Percentiles rank a stretch among this genome's conserved stretches.
phyloP scores from a whole-genome alignment of 2,888 invertebrate species.

The Napeogenes sylphis region DNA sequence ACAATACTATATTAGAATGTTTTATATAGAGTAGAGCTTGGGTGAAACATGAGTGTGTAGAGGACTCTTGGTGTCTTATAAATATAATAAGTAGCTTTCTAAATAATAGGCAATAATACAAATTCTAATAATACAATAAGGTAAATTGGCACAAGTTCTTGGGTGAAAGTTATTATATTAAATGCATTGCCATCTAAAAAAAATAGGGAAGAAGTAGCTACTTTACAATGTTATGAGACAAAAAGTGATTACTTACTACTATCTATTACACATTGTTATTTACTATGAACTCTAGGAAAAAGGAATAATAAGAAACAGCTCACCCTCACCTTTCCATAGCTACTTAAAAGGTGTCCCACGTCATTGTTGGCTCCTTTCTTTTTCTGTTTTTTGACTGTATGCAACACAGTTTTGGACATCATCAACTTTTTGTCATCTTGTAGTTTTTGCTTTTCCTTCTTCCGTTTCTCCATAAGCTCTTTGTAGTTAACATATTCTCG shows the following conservation, averaged over 20 bases:
- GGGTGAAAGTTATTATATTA: too few species aligned
- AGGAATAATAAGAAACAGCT: background rate
- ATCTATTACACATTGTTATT: background rate
- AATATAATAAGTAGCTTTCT: too few species aligned
- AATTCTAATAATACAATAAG: too few species aligned
- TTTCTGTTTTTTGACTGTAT: constrained; percentile 73
- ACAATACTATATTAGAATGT: background rate
- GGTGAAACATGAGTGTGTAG: too few species aligned
- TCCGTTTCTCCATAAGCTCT: constrained; percentile 79
- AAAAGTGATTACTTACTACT: background rate
- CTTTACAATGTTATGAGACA: too few species aligned
- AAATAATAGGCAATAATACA: too few species aligned
- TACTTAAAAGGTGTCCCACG: constrained; percentile 66
- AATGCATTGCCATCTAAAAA: too few species aligned
- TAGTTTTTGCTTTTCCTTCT: constrained; percentile 72
- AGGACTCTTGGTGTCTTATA: too few species aligned
- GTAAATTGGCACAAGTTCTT: too few species aligned
- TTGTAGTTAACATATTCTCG: constrained; percentile 85
- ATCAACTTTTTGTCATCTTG: constrained; percentile 75
- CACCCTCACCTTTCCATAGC: constrained; percentile 72
- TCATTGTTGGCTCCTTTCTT: constrained; percentile 64
- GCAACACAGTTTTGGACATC: constrained; percentile 78
- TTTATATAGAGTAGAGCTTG: background rate
- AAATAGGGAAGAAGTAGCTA: too few species aligned
- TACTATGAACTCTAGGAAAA: background rate